phyloP scores from a whole-genome alignment of 1,140 invertebrate genomes.

The Phymastichus coffea region DNA sequence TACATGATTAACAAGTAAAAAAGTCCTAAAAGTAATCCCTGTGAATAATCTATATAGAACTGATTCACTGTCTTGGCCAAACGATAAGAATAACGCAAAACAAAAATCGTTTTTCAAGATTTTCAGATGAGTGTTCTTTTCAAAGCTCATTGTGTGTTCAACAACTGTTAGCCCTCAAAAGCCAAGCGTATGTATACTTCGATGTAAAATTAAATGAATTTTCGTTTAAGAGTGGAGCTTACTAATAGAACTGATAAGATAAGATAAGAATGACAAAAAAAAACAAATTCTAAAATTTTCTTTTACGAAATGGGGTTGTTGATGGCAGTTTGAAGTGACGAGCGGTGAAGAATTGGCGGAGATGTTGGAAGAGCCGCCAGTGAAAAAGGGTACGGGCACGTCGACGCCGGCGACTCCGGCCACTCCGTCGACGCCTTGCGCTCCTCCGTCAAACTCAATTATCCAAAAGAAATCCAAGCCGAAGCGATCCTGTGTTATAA shows the following conservation, averaged over 20 bases:
- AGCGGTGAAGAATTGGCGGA: conserved; percentile 51
- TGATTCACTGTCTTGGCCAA: no score
- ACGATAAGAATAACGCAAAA: background rate
- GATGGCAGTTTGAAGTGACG: conserved; percentile 51
- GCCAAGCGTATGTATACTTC: background rate
- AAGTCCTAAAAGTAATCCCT: conserved; percentile 11
- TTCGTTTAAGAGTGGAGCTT: conserved; percentile 19
- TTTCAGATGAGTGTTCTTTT: conserved; percentile 15
- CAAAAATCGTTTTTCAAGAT: conserved; percentile 18
- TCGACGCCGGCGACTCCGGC: conserved; percentile 48
- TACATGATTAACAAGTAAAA: conserved; percentile 1
- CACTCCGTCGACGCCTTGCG: conserved; percentile 50
- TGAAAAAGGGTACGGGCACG: conserved; percentile 44
- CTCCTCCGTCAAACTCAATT: conserved; percentile 40
- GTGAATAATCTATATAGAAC: background rate
- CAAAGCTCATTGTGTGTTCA: conserved; percentile 1
- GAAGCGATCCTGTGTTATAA: conserved; percentile 51
- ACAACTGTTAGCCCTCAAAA: conserved; percentile 1
- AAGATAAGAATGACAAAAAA: background rate
- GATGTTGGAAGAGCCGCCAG: conserved; percentile 52
- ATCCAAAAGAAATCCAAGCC: conserved; percentile 50
- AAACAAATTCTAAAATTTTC: conserved; percentile 13
- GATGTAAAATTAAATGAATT: conserved; percentile 5
- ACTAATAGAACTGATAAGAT: background rate
- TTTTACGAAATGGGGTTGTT: conserved; percentile 16